Percentiles rank a stretch among this genome's conserved stretches.
Conservation (phyloP, 2,888 invertebrate genomes). For the Zootermopsis nevadensis region DNA sequence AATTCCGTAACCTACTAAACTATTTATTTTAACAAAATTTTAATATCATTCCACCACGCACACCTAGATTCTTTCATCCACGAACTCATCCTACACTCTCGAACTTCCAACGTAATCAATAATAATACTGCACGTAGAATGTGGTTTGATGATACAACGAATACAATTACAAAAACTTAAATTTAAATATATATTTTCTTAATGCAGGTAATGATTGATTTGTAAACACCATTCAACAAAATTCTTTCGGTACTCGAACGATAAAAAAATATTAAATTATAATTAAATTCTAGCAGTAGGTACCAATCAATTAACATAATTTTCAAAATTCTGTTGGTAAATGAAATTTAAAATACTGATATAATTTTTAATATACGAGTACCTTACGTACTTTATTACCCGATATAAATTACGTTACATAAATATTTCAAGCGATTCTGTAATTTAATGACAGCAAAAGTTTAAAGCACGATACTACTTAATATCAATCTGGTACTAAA, state of each 20-base stretch:
- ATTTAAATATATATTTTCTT: too few relatives aligned
- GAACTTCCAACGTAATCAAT: too few relatives aligned
- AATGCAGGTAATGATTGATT: too few relatives aligned
- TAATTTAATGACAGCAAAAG: background rate
- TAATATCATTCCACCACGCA: too few relatives aligned
- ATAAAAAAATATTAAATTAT: background rate
- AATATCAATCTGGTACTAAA: background rate
- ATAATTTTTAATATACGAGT: background rate
- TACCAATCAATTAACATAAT: background rate
- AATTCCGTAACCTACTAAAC: too few relatives aligned
- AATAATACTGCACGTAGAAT: too few relatives aligned
- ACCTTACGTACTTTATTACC: background rate
- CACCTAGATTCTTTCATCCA: too few relatives aligned
- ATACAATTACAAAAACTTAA: too few relatives aligned
- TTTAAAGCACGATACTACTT: background rate
- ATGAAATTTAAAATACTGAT: slow-evolving; percentile 8
- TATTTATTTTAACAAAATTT: too few relatives aligned
- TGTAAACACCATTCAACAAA: background rate
- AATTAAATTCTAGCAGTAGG: background rate
- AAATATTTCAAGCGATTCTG: background rate
- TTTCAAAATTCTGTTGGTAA: background rate
- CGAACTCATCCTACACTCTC: too few relatives aligned
- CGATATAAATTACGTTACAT: background rate
- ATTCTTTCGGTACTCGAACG: background rate
- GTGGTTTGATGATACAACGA: too few relatives aligned